A percentile compares a stretch with the other conserved stretches of the same genome.
Conservation (phyloP, 2,888 invertebrate genomes). For the Sphinx pinastri region DNA sequence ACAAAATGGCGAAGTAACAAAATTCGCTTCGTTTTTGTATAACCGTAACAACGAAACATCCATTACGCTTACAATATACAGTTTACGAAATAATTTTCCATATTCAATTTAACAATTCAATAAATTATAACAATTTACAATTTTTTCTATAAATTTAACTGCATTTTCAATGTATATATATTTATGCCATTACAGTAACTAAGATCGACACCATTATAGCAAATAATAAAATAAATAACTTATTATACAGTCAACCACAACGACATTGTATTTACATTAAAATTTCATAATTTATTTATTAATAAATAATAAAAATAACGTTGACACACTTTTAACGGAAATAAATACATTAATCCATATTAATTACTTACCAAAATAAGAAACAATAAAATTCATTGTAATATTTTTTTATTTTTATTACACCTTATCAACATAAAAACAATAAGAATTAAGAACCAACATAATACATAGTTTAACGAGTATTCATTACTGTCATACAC, state of each 20-base stretch:
- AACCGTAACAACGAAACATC: slow-evolving; percentile 51
- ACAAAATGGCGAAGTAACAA: slow-evolving; percentile 35
- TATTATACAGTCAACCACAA: not conserved
- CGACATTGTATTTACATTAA: no score
- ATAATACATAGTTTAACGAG: not conserved
- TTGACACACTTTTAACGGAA: no score
- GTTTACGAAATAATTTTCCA: slow-evolving; percentile 65
- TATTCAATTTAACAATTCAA: slow-evolving; percentile 78
- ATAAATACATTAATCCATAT: no score
- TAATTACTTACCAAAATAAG: no score
- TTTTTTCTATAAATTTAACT: slow-evolving; percentile 57
- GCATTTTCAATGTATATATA: slow-evolving; percentile 57
- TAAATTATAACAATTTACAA: slow-evolving; percentile 78
- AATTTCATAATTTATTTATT: no score
- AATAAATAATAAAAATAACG: not conserved
- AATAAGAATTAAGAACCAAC: not conserved
- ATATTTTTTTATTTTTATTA: no score
- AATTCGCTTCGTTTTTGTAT: slow-evolving; percentile 26
- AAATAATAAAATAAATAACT: not conserved
- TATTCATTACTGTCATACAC: slow-evolving; percentile 31
- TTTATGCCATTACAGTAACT: not conserved
- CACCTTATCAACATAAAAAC: no score
- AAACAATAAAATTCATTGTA: no score
- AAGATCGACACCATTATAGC: not conserved
- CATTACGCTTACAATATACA: slow-evolving; percentile 50